These are phyloP conservation scores for Galerucella pusilla DNA, from an alignment of 2,888 invertebrate species.

Conservation along the genomic window DNA sequence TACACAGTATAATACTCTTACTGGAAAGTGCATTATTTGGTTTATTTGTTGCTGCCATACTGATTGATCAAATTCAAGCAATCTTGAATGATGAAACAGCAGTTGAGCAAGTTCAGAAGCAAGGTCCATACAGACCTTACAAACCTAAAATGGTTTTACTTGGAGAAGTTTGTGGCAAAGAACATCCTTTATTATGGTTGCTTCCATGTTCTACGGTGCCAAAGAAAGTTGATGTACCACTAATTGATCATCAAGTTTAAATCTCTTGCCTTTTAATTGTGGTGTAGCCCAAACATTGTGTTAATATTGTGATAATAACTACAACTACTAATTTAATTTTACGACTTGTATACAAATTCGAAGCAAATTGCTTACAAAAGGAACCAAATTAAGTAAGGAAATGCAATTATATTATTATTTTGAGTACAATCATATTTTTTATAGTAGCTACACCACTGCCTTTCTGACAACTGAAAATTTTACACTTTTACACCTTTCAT, in stretches of 20 bases:
- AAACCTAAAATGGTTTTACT: constrained; percentile 74
- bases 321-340: not conserved
- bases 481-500: constrained; percentile 18
- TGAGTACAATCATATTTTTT: too few species aligned
- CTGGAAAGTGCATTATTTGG: constrained; percentile 88
- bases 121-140: constrained; percentile 73
- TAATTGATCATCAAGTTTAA: constrained; percentile 64
- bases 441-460: constrained; percentile 3
- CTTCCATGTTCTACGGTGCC: constrained; percentile 73
- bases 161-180: constrained; percentile 72
- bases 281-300: constrained; percentile 1
- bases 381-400: too few species aligned
- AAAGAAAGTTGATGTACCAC: constrained; percentile 59
- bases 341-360: not conserved
- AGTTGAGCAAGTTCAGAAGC: constrained; percentile 80
- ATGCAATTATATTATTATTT: too few species aligned
- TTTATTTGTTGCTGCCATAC: constrained; percentile 86
- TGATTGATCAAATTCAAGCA: constrained; percentile 87
- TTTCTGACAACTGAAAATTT: constrained; percentile 6
- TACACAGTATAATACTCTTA: constrained; percentile 84
- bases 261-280: constrained; percentile 13
- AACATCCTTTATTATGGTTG: constrained; percentile 78
- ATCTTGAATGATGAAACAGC: constrained; percentile 87
- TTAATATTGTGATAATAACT: not conserved
- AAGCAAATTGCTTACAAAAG: not conserved